phyloP scores from a whole-genome alignment of 2,113 vertebrate species.

The Callospermophilus lateralis region DNA sequence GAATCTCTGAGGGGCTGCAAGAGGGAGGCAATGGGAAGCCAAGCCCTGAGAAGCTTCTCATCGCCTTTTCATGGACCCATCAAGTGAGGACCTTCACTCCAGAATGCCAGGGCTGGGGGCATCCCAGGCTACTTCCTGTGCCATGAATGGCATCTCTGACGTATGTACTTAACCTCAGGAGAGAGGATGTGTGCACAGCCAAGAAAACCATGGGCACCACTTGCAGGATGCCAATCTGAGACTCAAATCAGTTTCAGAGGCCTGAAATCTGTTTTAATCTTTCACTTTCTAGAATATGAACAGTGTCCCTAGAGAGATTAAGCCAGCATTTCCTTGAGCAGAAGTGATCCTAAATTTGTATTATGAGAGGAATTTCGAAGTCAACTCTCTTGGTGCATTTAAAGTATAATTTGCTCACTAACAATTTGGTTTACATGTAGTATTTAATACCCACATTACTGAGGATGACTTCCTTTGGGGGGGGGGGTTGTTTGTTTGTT shows the following conservation, averaged over 20 bases:
- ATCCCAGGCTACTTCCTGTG: background rate
- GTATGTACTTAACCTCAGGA: background rate
- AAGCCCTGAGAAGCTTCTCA: background rate
- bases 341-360: background rate
- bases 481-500: no score
- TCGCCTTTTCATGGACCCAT: background rate
- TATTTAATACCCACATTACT: background rate
- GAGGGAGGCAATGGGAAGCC: background rate
- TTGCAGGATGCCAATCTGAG: background rate
- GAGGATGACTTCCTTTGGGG: background rate
- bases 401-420: conserved; percentile 52
- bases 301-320: background rate
- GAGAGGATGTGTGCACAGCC: background rate
- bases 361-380: background rate
- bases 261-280: background rate
- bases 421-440: conserved; percentile 3
- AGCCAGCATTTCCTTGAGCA: background rate
- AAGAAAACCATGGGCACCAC: background rate
- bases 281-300: background rate
- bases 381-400: background rate
- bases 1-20: background rate
- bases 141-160: background rate
- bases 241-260: background rate
- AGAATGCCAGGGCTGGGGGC: background rate
- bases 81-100: background rate